Base-by-base conservation (phyloP, 2,888 invertebrate genomes). In the Marronus borbonicus region DNA sequence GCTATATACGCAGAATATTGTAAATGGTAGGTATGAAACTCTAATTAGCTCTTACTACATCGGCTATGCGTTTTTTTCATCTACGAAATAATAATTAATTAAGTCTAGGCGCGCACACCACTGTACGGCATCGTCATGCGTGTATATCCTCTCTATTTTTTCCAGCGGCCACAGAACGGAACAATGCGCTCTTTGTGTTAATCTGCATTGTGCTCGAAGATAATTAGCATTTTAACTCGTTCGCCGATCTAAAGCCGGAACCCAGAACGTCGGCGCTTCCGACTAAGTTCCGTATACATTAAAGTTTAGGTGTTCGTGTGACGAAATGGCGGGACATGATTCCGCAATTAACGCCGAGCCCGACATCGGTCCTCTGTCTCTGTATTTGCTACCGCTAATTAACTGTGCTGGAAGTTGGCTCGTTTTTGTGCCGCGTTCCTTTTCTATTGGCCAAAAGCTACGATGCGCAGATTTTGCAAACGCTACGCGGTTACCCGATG, bases 281-380 rank as follows among this genome's bases (percentile, higher is more conserved):
- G 77, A 70, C 64, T 65, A 83, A 60, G 60, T 74, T 55, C 60
- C 72, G 49, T 74, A 74, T 60, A 74, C 62, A 74, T 74, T 74
- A 74, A 74, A 74, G 60, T 74, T 74, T 74, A 74, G 72, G 82
- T 82, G 84, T 82, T 83, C 83, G 82, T 82, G 81, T 83, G 83
- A 82, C 82, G 81, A 82, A 84, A 83, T 82, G 82, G 80, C 81
- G 81, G 81, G 83, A 84, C 84, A 84, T 82, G 84, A 84, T 83
- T 84, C 83, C 83, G 84, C 84, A 84, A 84, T 84, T 84, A 84
- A 83, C 83, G 78, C 79, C 78, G 78, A 58, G 78, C 75, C 79
- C 81, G 81, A 79, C 79, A 72, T 80, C 81, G 81, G 80, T 80
- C 80, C 81, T 81, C 82, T 82, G 82, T 83, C 82, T 68, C 69